phyloP scores from a whole-genome alignment of 2,888 invertebrate genomes.

The Cremastinae sp. region DNA sequence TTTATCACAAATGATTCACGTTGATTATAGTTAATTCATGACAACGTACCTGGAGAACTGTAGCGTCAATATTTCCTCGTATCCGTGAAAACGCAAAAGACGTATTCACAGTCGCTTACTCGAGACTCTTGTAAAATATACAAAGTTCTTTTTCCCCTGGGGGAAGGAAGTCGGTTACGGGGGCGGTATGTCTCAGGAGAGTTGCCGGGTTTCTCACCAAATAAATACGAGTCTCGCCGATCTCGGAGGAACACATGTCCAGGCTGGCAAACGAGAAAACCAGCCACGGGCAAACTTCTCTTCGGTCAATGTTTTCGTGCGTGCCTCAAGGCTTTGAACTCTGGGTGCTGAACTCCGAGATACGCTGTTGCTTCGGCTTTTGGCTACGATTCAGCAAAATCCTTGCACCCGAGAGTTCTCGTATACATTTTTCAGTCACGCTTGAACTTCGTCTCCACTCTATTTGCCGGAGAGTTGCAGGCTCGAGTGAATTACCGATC shows the following conservation, averaged over 20 bases:
- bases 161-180: too few relatives aligned
- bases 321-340: conserved; percentile 28
- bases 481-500: conserved; percentile 25
- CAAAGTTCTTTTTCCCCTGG: background rate
- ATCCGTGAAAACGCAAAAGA: too few relatives aligned
- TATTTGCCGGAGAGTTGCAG: conserved; percentile 1
- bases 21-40: too few relatives aligned
- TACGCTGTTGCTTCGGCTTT: background rate
- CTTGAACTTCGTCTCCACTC: too few relatives aligned
- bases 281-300: background rate
- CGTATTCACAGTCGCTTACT: too few relatives aligned
- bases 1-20: background rate
- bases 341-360: conserved; percentile 1
- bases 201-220: conserved; percentile 17
- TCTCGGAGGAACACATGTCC: background rate
- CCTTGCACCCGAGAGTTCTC: background rate
- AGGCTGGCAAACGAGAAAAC: conserved; percentile 10
- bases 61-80: too few relatives aligned
- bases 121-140: too few relatives aligned
- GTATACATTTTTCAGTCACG: background rate
- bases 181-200: conserved; percentile 9
- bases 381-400: background rate
- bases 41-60: too few relatives aligned
- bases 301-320: conserved; percentile 43
- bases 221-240: background rate